Evolutionary conservation across 1,140 invertebrate species (phyloP), one percentile per base, ranked within the genome.

Genomic region (Drosophila kanapiae): DNA sequence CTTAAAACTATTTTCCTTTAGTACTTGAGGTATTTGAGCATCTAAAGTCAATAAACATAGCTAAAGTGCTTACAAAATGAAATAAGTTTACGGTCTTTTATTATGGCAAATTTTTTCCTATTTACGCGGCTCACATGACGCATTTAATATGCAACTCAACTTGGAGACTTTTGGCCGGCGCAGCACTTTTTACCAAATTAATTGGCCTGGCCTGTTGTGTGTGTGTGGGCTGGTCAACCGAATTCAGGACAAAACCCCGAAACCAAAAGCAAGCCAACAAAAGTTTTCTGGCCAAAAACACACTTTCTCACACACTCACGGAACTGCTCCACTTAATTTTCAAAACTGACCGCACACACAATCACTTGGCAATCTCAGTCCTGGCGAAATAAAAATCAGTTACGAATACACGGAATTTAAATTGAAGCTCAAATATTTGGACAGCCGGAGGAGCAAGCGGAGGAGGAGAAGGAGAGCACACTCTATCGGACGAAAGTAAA

Each of bases 401-500:
- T 78, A 37, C 67, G 63, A 70, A 40, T 70, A 87, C 84, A 87
- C 72, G 77, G 85, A 88, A 88, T 88, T 88, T 88, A 88, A 88
- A 88, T 88, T 90, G 85, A 88, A 78, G 78, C 80, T 38, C 81
- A 88, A 88, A 88, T 90, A 88, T 88, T 88, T 90, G 79, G 74
- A 84, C 68, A 78, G 79, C 68, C 60, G n/a, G 65, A 68, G 58
- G 38, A 43, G 14, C n/a, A 54, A 11, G 29, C 16, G 29, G 6
- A 23, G 14, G 64, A 68, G 43, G 23, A 42, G n/a, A 6, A 23
- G 27, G 16, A n/a, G 37, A 14, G 47, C 42, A 37, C 60, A 42
- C 38, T 57, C 45, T 35, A 43, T 18, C 13, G 45, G 67, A 54
- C 40, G 48, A 75, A 69, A 78, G 64, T 62, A 75, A 69, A 78